phyloP scores from a whole-genome alignment of 2,797 vertebrate genomes.

The Tenualosa ilisha region DNA sequence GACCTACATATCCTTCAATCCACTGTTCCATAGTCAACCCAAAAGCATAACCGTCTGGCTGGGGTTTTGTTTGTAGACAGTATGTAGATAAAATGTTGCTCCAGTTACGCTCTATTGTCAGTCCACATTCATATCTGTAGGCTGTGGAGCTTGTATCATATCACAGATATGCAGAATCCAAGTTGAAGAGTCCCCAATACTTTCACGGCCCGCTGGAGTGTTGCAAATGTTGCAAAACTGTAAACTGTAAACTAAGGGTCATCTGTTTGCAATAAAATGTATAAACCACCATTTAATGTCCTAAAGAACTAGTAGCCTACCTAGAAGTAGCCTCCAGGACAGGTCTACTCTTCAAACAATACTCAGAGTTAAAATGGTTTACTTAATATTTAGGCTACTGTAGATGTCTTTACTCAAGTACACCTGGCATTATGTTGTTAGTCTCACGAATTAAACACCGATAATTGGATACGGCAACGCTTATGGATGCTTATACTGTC shows the following conservation, averaged over 20 bases:
- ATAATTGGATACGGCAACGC: background rate
- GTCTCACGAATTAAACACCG: background rate
- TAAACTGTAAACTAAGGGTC: too few relatives aligned
- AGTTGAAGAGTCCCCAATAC: too few relatives aligned
- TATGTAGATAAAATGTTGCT: background rate
- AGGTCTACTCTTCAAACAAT: background rate
- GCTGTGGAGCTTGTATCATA: background rate
- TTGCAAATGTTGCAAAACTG: too few relatives aligned
- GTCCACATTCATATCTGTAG: background rate
- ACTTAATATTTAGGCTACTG: background rate
- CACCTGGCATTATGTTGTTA: background rate
- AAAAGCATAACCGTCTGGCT: background rate
- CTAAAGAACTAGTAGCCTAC: too few relatives aligned
- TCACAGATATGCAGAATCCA: background rate
- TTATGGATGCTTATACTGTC: background rate
- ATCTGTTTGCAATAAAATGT: too few relatives aligned
- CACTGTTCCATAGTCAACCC: background rate
- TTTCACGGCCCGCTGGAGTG: too few relatives aligned
- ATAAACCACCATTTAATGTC: too few relatives aligned
- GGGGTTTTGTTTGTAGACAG: background rate
- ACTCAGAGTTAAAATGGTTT: background rate
- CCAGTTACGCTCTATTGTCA: background rate
- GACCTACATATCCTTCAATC: slow-evolving; percentile 62
- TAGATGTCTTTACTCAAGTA: background rate
- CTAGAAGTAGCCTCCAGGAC: background rate